Evolutionary conservation across 2,888 invertebrate genomes (phyloP), one percentile per base, ranked within the genome.

Genomic region (Dasysyrphus tricinctus): DNA sequence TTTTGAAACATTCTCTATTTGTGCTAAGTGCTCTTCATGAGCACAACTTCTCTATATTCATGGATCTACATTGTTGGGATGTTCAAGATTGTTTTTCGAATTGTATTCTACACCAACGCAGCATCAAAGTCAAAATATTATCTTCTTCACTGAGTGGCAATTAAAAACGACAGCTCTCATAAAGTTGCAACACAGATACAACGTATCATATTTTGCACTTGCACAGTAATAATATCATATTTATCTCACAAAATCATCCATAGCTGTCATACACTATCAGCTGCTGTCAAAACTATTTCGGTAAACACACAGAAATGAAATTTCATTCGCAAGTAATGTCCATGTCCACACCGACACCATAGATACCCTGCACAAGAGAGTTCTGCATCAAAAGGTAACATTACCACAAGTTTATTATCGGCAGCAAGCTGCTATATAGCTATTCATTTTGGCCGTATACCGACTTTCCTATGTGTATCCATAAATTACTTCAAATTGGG

Each of bases 401-500:
- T 44, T 63, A 32, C 11, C 63, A 63, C 44, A 63, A 44, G 63
- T 47, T 63, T 61, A 16, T 63, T 44, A 75, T 54, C 63, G 75
- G 8, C 39, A 24, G 29, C 24, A 24, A 3, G 16, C 16, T 59
- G 51, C 16, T n/a, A 19, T 39, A 24, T 24, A 24, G 24, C 24
- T 24, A 24, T 24, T 11, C 54, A 75, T 42, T 39, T 57, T 34
- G 51, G 7, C 51, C 42, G 19, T 77, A 8, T 16, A 77, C n/a
- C 9, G 16, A 61, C 24, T 24, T 19, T 67, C 42, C 16, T 49
- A n/a, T 42, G 51, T 24, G 51, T 70, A 65, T 76, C 56, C 54
- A 78, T 67, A 59, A 82, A 67, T 63, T 72, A 49, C 67, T 82
- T 57, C 51, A 82, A 82, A 73, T 73, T 73, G 77, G 82, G 77